Conservation (phyloP, 1,140 invertebrate genomes). For the Cydia amplana region DNA sequence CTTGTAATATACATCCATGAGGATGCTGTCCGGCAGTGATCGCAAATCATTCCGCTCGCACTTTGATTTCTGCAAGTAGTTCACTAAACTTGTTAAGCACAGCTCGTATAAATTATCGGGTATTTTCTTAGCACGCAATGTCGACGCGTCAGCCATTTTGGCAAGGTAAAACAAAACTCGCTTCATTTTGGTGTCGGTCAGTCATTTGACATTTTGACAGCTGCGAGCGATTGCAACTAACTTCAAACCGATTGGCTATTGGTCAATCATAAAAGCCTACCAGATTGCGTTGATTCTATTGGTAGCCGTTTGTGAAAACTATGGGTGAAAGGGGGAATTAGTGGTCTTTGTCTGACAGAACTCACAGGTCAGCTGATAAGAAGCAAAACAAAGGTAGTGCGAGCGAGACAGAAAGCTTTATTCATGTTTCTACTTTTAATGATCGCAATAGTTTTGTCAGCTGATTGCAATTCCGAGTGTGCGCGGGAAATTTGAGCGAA, state of each 20-base stretch:
- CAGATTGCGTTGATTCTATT: slow-evolving; percentile 36
- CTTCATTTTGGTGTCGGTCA: slow-evolving; percentile 53
- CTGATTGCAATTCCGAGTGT: slow-evolving; percentile 41
- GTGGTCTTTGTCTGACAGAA: slow-evolving; percentile 38
- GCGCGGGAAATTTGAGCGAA: slow-evolving; percentile 44
- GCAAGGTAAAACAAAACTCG: slow-evolving; percentile 65
- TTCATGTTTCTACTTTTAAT: slow-evolving; percentile 36
- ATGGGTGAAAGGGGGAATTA: slow-evolving; percentile 15
- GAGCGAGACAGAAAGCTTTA: slow-evolving; percentile 48
- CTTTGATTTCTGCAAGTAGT: slow-evolving; percentile 73
- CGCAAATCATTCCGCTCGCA: slow-evolving; percentile 70
- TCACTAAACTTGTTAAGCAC: slow-evolving; percentile 78
- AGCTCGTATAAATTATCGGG: slow-evolving; percentile 80
- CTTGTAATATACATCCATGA: slow-evolving; percentile 85
- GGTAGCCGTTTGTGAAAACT: slow-evolving; percentile 29
- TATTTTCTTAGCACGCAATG: slow-evolving; percentile 69
- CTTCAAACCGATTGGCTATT: slow-evolving; percentile 53
- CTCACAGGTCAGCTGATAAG: slow-evolving; percentile 49
- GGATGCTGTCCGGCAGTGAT: slow-evolving; percentile 80
- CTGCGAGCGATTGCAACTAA: slow-evolving; percentile 49
- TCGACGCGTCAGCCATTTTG: slow-evolving; percentile 81
- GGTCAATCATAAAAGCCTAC: slow-evolving; percentile 38
- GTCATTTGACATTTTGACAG: slow-evolving; percentile 46
- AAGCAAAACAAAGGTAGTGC: slow-evolving; percentile 46
- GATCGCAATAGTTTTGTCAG: slow-evolving; percentile 36